Evolutionary conservation across 2,113 vertebrate species (phyloP), one percentile per base, ranked within the genome.

Genomic region (Rhinopomastus cyanomelas): DNA sequence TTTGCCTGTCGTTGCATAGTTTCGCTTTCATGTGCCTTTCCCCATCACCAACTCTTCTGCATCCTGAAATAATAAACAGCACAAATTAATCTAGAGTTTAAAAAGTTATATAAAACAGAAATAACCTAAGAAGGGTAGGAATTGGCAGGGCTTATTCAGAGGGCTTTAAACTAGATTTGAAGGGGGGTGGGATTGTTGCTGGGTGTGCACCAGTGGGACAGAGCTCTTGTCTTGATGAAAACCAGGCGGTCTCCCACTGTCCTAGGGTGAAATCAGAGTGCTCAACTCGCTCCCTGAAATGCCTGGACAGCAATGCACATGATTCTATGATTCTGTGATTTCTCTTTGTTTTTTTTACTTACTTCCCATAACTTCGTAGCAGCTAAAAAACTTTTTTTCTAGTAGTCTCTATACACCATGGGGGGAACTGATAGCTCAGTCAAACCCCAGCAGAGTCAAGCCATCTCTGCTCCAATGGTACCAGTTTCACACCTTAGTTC

Each of bases 401-500:
- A 51, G 19, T n/a, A 88, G 16, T 62, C 17, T 92, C 30, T 56
- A 12, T 15, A 12, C 12, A 74, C 39, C 36, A 16, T n/a, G 27
- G 37, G 77, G 25, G 42, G 73, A 68, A 60, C 59, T 67, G 34
- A 59, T 37, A 30, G 27, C 26, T 92, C 71, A 80, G 42, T 53
- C 51, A 8, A 81, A 61, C 16, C 91, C 37, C 52, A 71, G 20
- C 29, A 44, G 57, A 84, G 18, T 53, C 60, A 80, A 91, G 59
- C 62, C 17, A 91, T 39, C 67, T 52, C n/a, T 78, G 37, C 30
- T 81, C 61, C 2, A 1, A 36, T 53, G 44, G 48, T 90, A 49
- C 30, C 62, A 81, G 22, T 81, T 95, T 91, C 91, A 92, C 30
- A 91, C 14, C 19, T 87, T 72, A 87, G 75, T 87, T 78, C 53